phyloP scores from a whole-genome alignment of 1,140 invertebrate genomes.

The Acromyrmex charruanus region DNA sequence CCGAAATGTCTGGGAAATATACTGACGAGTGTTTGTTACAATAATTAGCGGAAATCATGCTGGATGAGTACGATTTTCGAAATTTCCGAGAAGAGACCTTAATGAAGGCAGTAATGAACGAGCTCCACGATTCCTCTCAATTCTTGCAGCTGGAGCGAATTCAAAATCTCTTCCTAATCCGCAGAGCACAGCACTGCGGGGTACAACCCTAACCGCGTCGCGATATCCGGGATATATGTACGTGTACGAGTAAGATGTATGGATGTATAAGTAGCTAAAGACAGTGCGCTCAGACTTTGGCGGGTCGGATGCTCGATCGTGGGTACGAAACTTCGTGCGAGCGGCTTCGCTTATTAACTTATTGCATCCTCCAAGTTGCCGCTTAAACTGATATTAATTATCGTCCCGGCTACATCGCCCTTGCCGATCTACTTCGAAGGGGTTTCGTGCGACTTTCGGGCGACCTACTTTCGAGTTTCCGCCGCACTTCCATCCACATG shows the following conservation, averaged over 20 bases:
- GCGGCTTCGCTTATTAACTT: conserved; percentile 74
- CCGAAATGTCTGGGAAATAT: not conserved
- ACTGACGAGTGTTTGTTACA: not conserved
- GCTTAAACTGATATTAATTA: conserved; percentile 78
- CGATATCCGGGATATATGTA: conserved; percentile 23
- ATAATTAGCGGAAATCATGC: not conserved
- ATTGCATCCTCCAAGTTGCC: conserved; percentile 73
- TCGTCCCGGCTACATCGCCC: conserved; percentile 32
- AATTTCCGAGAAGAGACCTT: not conserved
- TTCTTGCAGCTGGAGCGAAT: not conserved
- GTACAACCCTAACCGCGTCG: not conserved
- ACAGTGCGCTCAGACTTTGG: conserved; percentile 29
- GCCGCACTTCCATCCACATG: not conserved
- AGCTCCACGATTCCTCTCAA: not conserved
- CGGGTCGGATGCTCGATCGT: conserved; percentile 57
- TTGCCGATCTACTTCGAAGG: conserved; percentile 39
- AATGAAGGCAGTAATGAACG: not conserved
- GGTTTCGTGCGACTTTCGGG: conserved; percentile 16
- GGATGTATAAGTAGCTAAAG: conserved; percentile 40
- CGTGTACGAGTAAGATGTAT: not conserved
- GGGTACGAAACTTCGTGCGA: conserved; percentile 58
- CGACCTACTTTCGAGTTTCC: conserved; percentile 34
- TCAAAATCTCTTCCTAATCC: not conserved
- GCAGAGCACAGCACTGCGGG: not conserved
- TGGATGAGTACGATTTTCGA: not conserved